Evolutionary conservation across 2,797 vertebrate species (phyloP), one percentile per base, ranked within the genome.

Genomic region (Typhlichthys eigenmanni): DNA sequence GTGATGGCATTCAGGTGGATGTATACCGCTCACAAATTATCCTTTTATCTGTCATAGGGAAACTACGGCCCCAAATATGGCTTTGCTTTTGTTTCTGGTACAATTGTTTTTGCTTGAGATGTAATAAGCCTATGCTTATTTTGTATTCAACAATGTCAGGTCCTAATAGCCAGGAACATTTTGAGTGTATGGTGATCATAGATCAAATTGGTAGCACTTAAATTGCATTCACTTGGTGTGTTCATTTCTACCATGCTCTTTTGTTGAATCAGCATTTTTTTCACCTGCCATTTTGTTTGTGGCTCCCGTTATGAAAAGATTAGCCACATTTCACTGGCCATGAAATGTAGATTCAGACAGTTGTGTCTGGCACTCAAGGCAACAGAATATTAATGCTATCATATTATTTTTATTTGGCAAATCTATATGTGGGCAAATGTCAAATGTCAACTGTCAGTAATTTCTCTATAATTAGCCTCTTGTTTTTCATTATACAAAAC

Each of bases 191-290:
- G 62, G 65, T 64, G 81, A 85, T 89, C 73, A 54, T 75, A 84
- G 80, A 87, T 86, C 75, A 53, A 71, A 77, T 74, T 62, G 56
- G 85, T 85, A 90, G 86, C 89, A 89, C 87, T 91, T 90, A 87
- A 48, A 85, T 68, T 63, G 49, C 80, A 83, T 89, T 85, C 16
- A 49, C 53, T 46, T 58, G 29, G 72, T 53, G 66, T 5, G 32
- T 73, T 67, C 24, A 51, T 73, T 71, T 75, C 56, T 77, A 60
- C 80, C 68, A 66, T 76, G 43, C 65, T 48, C 16, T 59, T 24
- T 76, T 74, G 67, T 48, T 62, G 56, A 63, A 48, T 50, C 61
- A 57, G 68, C 58, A 46, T 64, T 43, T 12, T 48, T 66, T 68
- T 70, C 34, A 29, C 56, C 60, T n/a, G 13, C 47, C 13, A 51